phyloP scores from a whole-genome alignment of 2,113 vertebrate species.

The Eleginops maclovinus region DNA sequence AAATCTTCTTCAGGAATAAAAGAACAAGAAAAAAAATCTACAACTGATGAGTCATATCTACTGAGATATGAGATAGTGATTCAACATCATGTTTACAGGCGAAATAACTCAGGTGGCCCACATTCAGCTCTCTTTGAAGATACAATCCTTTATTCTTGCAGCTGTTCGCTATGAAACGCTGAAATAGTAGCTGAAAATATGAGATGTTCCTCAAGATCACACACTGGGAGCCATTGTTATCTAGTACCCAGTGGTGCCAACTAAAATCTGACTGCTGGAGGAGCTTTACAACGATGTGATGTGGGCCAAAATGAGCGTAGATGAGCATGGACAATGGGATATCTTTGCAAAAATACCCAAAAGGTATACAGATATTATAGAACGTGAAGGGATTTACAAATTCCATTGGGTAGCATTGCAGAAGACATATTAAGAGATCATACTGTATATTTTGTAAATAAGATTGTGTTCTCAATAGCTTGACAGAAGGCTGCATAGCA shows the following conservation, averaged over 20 bases:
- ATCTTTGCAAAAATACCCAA: background rate
- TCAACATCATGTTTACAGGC: slow-evolving; percentile 51
- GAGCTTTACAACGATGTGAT: slow-evolving; percentile 25
- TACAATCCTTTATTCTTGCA: slow-evolving; percentile 60
- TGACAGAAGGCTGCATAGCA: background rate
- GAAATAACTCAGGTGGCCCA: slow-evolving; percentile 59
- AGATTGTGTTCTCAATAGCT: background rate
- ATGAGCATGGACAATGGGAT: slow-evolving; percentile 19
- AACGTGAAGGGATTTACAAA: background rate
- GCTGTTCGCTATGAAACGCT: slow-evolving; percentile 57
- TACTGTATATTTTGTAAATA: background rate
- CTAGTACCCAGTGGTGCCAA: slow-evolving; percentile 6
- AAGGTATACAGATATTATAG: background rate
- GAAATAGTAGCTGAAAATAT: slow-evolving; percentile 49
- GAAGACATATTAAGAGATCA: background rate
- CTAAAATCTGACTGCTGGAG: slow-evolving; percentile 21
- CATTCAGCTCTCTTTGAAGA: slow-evolving; percentile 62
- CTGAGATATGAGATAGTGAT: slow-evolving; percentile 41
- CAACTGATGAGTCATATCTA: slow-evolving; percentile 50
- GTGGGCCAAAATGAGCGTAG: background rate
- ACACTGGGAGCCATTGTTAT: slow-evolving; percentile 43
- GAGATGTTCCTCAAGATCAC: slow-evolving; percentile 51
- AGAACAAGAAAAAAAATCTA: slow-evolving; percentile 12
- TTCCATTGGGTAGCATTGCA: background rate
- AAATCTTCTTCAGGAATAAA: slow-evolving; percentile 26